Evolutionary conservation across 2,113 vertebrate species (phyloP).

Genomic region (Macquaria ambigua): DNA sequence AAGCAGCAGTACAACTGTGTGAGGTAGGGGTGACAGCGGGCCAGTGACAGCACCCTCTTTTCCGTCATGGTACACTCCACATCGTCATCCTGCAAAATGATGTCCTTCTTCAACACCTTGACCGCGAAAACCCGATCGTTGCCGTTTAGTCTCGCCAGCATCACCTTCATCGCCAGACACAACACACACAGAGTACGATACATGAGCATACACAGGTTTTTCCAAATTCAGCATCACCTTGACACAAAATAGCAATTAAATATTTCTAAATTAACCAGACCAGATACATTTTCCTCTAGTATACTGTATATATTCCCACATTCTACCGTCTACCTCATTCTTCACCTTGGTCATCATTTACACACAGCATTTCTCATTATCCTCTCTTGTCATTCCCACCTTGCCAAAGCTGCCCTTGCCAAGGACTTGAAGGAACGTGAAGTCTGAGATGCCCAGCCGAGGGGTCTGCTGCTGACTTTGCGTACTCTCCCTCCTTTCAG

Average conservation of each 20-base stretch:
- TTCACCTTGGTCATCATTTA: background rate
- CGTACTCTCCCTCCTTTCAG: slow-evolving; percentile 74
- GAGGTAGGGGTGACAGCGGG: slow-evolving; percentile 94
- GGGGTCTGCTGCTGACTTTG: slow-evolving; percentile 48
- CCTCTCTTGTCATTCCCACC: slow-evolving; percentile 81
- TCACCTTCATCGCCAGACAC: slow-evolving; percentile 86
- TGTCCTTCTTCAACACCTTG: slow-evolving; percentile 98
- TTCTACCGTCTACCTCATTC: background rate
- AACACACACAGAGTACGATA: background rate
- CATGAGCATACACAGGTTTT: background rate
- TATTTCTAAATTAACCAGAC: background rate
- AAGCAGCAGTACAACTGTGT: slow-evolving; percentile 98
- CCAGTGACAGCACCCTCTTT: slow-evolving; percentile 94
- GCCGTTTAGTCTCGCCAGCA: slow-evolving; percentile 91
- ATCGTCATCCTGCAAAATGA: slow-evolving; percentile 97
- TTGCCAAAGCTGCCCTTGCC: slow-evolving; percentile 99
- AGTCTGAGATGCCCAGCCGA: slow-evolving; percentile 88
- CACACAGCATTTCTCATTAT: background rate
- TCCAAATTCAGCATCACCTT: background rate
- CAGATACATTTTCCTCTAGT: background rate
- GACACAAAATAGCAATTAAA: background rate
- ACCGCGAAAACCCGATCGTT: slow-evolving; percentile 92
- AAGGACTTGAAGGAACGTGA: slow-evolving; percentile 94
- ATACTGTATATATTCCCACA: background rate
- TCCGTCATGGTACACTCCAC: slow-evolving; percentile 99